Evolutionary conservation across 1,140 invertebrate genomes (phyloP).

Genomic region (Formica exsecta): DNA sequence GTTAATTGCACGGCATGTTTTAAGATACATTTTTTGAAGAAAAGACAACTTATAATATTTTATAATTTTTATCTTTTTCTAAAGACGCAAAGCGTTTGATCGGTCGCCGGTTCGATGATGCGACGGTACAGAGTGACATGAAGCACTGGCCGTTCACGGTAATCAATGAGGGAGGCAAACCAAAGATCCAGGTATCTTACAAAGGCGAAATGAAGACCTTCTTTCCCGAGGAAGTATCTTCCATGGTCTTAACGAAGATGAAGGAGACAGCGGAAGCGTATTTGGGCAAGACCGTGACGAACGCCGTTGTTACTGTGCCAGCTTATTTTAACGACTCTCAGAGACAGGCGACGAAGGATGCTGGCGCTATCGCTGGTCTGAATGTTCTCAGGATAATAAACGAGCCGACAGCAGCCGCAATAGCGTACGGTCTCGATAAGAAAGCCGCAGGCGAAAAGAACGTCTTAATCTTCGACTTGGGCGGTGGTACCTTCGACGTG

Average conservation of each 20-base stretch:
- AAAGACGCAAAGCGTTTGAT: slow-evolving; percentile 86
- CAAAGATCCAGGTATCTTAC: slow-evolving; percentile 89
- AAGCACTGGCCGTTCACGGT: slow-evolving; percentile 93
- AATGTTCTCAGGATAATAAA: slow-evolving; percentile 94
- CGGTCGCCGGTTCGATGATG: slow-evolving; percentile 88
- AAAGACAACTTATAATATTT: slow-evolving; percentile 43
- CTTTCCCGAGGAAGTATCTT: slow-evolving; percentile 81
- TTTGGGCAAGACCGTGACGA: slow-evolving; percentile 81
- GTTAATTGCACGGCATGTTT: neutral
- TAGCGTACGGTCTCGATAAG: slow-evolving; percentile 90
- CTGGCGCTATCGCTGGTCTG: slow-evolving; percentile 88
- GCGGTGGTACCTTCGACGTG: slow-evolving; percentile 89
- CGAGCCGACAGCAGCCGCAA: slow-evolving; percentile 90
- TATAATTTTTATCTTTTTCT: slow-evolving; percentile 62
- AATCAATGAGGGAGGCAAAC: slow-evolving; percentile 89
- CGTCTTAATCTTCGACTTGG: slow-evolving; percentile 85
- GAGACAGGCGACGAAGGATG: slow-evolving; percentile 94
- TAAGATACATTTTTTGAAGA: neutral
- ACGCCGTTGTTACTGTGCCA: slow-evolving; percentile 85
- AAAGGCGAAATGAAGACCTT: slow-evolving; percentile 87
- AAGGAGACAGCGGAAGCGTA: slow-evolving; percentile 91
- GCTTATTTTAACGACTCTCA: slow-evolving; percentile 93
- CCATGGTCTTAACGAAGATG: slow-evolving; percentile 89
- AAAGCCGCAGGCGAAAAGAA: slow-evolving; percentile 85
- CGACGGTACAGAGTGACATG: slow-evolving; percentile 91